These are phyloP conservation scores for Hydractinia symbiolongicarpus DNA, from an alignment of 30 jellyfish, hydroid and myxozoan species.

Conservation along the genomic window DNA sequence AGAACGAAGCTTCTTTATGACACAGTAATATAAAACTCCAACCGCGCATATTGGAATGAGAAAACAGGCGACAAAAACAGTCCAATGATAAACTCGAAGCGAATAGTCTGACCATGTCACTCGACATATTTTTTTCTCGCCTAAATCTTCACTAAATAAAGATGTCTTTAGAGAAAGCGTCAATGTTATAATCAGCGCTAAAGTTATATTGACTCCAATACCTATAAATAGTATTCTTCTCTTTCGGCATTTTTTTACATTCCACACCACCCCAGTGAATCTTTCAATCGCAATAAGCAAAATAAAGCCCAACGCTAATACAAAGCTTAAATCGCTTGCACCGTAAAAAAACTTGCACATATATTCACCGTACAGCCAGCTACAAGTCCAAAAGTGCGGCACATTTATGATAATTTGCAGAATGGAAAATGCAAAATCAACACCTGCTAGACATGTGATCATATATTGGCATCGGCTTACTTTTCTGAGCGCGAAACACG, in stretches of 20 bases:
- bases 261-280: background rate
- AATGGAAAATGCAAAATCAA: constrained; percentile 5
- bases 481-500: background rate
- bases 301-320: background rate
- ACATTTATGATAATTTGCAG: background rate
- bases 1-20: background rate
- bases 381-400: constrained; percentile 20
- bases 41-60: background rate
- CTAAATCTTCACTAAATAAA: background rate
- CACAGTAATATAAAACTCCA: background rate
- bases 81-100: background rate
- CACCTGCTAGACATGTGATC: constrained; percentile 4
- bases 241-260: background rate
- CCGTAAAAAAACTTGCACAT: background rate
- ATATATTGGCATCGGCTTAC: constrained; percentile 3
- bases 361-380: background rate
- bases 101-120: background rate
- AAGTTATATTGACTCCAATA: background rate
- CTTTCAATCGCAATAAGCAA: constrained; percentile 1
- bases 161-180: background rate
- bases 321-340: background rate
- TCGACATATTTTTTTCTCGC: background rate
- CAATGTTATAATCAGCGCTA: background rate
- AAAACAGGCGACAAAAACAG: background rate
- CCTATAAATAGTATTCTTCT: background rate